Base-by-base conservation (phyloP, 2,113 vertebrate genomes). In the Zosterops japonicus region DNA sequence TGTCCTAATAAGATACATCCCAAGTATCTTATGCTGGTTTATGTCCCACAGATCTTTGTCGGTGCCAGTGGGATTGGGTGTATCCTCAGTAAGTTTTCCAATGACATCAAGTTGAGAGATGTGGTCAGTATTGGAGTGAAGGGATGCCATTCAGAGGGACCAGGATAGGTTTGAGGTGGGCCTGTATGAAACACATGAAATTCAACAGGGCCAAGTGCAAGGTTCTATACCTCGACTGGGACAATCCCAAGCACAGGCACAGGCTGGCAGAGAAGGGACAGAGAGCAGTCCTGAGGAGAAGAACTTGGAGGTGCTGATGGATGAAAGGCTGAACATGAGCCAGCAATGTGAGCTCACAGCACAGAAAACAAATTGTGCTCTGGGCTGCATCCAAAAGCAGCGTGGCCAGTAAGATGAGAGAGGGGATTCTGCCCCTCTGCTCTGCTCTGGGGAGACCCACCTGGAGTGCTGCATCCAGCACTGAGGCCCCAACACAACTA, bases 381-480 rank as follows among this genome's bases (percentile, higher is more conserved):
- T 75, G 42, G 44, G 46, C 36, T 68, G 61, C 44, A 44, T 23
- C 53, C 53, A 59, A 44, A 60, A 60, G 53, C 22, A 60, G 46
- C 0, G 0, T 6, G 22, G 22, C 1, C 39, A 28, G 55, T 4
- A 53, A 39, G 33, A 18, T 2, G 6, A 53, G 14, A 25, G 22
- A 61, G 14, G 36, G 3, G 33, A 39, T 39, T 70, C 22, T 60
- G 44, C 22, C 22, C 11, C 36, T 36, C 36, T 69, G 6, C 53
- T 68, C 46, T 31, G 25, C 31, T 49, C 50, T 31, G 17, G 15
- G 35, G 33, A 69, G 46, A 36, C 4, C 27, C 27, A 14, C 22
- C 22, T 33, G 36, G 3, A 52, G 36, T 10, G 25, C 53, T 52
- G 83, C 28, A 17, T 19, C 27, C 55, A 46, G 22, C 33, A 13